Evolutionary conservation across 2,888 invertebrate genomes (phyloP), one percentile per base, ranked within the genome.

Genomic region (Dryobotodes eremita): DNA sequence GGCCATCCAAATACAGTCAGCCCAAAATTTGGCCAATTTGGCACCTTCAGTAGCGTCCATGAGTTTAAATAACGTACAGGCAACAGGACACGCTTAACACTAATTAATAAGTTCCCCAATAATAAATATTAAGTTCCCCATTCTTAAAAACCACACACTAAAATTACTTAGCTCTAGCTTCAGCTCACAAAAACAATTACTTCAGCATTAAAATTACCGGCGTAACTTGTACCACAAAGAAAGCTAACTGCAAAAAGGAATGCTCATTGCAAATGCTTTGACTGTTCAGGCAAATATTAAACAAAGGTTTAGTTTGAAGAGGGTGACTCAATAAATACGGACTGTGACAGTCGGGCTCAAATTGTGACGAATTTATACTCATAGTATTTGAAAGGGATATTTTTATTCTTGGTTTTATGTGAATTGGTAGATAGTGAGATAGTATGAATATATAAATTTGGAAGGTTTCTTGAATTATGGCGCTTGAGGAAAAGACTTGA

Each of bases 241-340:
- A 76, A 55, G 42, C 5, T 4, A 65, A 64, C 46, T 65, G 50
- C 61, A 69, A 71, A 72, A 82, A 74, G 50, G 13, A 48, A 62
- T 15, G n/a, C 69, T 72, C 84, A 72, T 83, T 76, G 71, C 46
- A 23, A 83, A 62, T n/a, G 42, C 87, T 85, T 83, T 86, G 86
- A 80, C 87, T 70, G 59, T 15, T 75, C 61, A 69, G 31, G 75
- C 72, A 73, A 72, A 80, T 86, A 79, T 80, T 80, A 83, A 86
- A 87, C 83, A 85, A 85, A 82, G 76, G 68, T 70, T 76, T 66
- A 61, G 70, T 55, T 71, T 80, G 86, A 86, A 76, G 71, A 87
- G 86, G 88, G 85, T 86, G 76, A 42, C 75, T 72, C 74, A 75
- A 85, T 85, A 87, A 85, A 79, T 81, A 78, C 50, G 42, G 13